These are phyloP conservation scores for Pachyrhynchus sulphureomaculatus DNA, from an alignment of 1,140 invertebrate species.

Conservation along the genomic window DNA sequence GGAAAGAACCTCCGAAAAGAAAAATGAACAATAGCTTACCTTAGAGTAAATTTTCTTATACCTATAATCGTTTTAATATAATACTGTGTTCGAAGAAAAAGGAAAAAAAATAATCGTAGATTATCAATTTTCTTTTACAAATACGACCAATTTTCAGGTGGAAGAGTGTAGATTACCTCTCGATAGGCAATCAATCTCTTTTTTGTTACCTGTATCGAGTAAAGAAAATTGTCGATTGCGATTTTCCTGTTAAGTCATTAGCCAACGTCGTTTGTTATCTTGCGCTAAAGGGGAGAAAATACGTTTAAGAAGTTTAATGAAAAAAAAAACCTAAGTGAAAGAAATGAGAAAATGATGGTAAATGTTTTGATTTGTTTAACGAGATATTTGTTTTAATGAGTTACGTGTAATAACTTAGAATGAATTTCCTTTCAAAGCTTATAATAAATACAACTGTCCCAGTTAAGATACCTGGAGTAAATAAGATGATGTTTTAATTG, in stretches of 20 bases:
- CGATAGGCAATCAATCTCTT: conserved; percentile 23
- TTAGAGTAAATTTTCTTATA: conserved; percentile 23
- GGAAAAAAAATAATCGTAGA: neutral
- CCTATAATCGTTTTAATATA: conserved; percentile 11
- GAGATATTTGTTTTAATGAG: too few species aligned
- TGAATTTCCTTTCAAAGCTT: too few species aligned
- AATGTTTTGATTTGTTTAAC: neutral
- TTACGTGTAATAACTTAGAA: too few species aligned
- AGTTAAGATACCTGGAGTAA: too few species aligned
- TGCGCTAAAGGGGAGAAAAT: conserved; percentile 5
- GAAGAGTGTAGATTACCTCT: conserved; percentile 24
- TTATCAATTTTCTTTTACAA: conserved; percentile 25
- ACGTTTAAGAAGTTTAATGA: conserved; percentile 5
- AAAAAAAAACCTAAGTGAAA: neutral
- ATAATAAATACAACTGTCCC: too few species aligned
- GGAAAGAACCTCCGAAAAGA: conserved; percentile 15
- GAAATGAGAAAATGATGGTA: neutral
- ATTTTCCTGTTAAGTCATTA: conserved; percentile 26
- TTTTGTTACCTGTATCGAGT: conserved; percentile 22
- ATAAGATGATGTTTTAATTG: too few species aligned
- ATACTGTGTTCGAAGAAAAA: neutral
- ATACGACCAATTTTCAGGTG: conserved; percentile 17
- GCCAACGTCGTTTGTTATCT: conserved; percentile 12
- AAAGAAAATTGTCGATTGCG: conserved; percentile 18
- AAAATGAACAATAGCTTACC: conserved; percentile 22